Base-by-base conservation (phyloP, 2,888 invertebrate genomes). In the Sisyra terminalis region DNA sequence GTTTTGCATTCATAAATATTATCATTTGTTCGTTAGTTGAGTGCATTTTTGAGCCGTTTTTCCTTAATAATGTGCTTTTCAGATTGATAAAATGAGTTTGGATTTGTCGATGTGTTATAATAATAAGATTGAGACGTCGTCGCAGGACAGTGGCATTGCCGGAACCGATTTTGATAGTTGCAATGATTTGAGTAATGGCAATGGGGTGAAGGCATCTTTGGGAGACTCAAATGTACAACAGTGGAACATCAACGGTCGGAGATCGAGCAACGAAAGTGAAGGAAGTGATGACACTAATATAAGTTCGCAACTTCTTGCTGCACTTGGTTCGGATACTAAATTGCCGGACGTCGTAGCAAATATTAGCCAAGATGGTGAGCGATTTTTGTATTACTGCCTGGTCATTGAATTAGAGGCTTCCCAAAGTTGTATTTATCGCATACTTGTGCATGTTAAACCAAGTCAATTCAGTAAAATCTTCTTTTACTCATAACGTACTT, bases 291-390 rank as follows among this genome's bases (percentile, higher is more conserved):
- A 42, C 17, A 24, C 15, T 34, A 11, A 15, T 5, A 36, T 37
- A 16, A 41, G 35, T 14, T 41, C 41, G 17, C 42, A 42, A 37
- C 36, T 42, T 30, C 16, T 42, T 9, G 29, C 42, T 29, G 38
- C 42, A 14, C 18, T 42, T 16, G 31, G 38, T 29, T 37, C 36
- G n/a, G 42, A 42, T 38, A 13, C 29, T 3, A 42, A 42, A 42
- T 37, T 42, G n/a, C 38, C 38, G 14, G 42, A 42, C 29, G 42
- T 37, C 17, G 42, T 42, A 16, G 13, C 42, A 7, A 42, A 18
- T 38, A 30, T 42, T 15, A 42, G 17, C 11, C 42, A 36, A 37
- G 42, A 42, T 15, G 38, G 42, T 42, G 30, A 42, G 38, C 14
- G 29, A n/a, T n/a, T n/a, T n/a, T n/a, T n/a, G n/a, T n/a, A n/a